phyloP scores from a whole-genome alignment of 2,797 vertebrate genomes.

The Amblyraja radiata region DNA sequence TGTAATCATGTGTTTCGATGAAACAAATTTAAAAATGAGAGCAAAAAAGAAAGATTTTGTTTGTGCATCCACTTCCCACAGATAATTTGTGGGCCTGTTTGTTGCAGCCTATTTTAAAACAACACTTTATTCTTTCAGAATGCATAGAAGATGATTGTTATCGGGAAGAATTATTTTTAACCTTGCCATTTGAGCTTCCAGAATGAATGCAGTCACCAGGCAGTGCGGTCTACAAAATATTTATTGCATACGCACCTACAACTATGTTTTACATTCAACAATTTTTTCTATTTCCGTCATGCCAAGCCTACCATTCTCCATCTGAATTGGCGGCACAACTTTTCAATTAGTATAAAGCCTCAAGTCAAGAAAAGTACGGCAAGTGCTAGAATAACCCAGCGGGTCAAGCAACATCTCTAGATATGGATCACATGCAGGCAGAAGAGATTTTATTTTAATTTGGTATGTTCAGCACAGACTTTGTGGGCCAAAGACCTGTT shows the following conservation, averaged over 20 bases:
- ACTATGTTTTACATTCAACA: not conserved
- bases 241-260: not conserved
- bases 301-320: not conserved
- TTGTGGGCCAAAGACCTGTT: too few relatives aligned
- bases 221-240: not conserved
- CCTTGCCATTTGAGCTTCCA: not conserved
- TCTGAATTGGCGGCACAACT: too few relatives aligned
- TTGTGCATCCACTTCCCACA: not conserved
- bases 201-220: not conserved
- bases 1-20: not conserved
- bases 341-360: not conserved
- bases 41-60: not conserved
- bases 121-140: constrained; percentile 3
- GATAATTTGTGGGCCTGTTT: not conserved
- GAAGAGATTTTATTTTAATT: too few relatives aligned
- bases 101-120: not conserved
- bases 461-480: too few relatives aligned
- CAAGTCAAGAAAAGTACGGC: too few relatives aligned
- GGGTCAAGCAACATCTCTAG: too few relatives aligned
- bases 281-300: too few relatives aligned
- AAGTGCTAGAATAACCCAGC: too few relatives aligned
- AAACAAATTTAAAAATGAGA: not conserved
- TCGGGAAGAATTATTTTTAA: constrained; percentile 4
- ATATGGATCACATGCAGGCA: too few relatives aligned
- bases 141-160: not conserved